These are phyloP conservation scores for Branchellion lobata DNA, from an alignment of 2,888 invertebrate genomes.

Conservation along the genomic window DNA sequence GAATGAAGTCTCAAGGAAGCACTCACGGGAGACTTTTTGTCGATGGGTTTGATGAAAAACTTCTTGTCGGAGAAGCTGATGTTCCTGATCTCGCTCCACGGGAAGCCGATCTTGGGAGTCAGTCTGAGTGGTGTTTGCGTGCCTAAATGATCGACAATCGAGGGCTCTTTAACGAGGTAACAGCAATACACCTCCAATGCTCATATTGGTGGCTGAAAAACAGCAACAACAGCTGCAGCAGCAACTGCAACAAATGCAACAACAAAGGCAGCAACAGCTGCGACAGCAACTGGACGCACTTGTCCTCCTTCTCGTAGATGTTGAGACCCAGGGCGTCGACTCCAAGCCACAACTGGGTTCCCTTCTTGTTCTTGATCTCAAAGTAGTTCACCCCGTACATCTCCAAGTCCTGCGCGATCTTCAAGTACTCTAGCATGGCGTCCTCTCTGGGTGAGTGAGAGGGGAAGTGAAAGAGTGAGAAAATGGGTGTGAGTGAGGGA, in stretches of 20 bases:
- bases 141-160: not conserved
- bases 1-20: not conserved
- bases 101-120: constrained; percentile 89
- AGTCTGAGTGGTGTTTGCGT: constrained; percentile 62
- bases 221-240: no score
- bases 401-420: constrained; percentile 63
- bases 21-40: constrained; percentile 87
- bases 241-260: no score
- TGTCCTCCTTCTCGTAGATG: constrained; percentile 92
- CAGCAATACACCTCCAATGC: no score
- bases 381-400: constrained; percentile 96
- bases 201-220: no score
- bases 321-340: constrained; percentile 94
- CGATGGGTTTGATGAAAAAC: constrained; percentile 98
- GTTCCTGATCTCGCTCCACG: constrained; percentile 98
- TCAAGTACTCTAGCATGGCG: constrained; percentile 97
- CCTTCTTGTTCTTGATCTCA: constrained; percentile 98
- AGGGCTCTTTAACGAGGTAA: not conserved
- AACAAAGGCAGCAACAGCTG: no score
- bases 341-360: constrained; percentile 93
- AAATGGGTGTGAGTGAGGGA: not conserved
- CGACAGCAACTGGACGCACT: constrained; percentile 69
- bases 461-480: not conserved
- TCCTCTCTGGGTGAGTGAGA: constrained; percentile 70
- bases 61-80: constrained; percentile 99